Base-by-base conservation (phyloP, 2,797 vertebrate genomes). In the Chelidonichthys spinosus region DNA sequence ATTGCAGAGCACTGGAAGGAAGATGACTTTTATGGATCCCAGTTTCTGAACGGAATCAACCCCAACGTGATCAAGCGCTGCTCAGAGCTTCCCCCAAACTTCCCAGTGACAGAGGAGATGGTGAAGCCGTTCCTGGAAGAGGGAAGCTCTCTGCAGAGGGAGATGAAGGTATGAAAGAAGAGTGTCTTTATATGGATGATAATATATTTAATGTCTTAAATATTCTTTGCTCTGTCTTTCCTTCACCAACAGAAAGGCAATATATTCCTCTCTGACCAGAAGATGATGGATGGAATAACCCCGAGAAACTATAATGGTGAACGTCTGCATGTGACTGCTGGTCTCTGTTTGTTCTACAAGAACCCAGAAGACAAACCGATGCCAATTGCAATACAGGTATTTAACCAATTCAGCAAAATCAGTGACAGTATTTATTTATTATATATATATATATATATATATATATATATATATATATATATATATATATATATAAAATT, bases 341-440 rank as follows among this genome's bases (percentile, higher is more conserved):
- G 84, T 60, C 72, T 92, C 43, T 89, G 89, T 59, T 83, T 92
- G 59, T 54, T 92, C 49, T 89, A 91, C 71, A 0, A 67, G 47
- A 91, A 88, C 54, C 78, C 73, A 39, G 47, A 90, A n/a, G 74
- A 81, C 2, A 85, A 90, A 86, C 72, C 91, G 54, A 76, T 75
- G 66, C 90, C 90, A 6, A 80, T 91, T 55, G 89, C 90, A 47
- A 92, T 91, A 69, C 88, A 91, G 87, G 89, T 92, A 25, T 25
- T 25, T 25, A 25, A 25, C 25, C 25, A 25, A 25, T 25, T 25
- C 25, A 25, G 25, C 25, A 25, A 25, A 25, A 25, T 25, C 25
- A 25, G 25, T 25, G 25, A 25, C 25, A 1, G 25, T 25, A 25
- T 25, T 25, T 25, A 25, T 25, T 25, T 25, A 25, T 25, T 25